These are phyloP conservation scores for Bombus pascuorum DNA, from an alignment of 1,140 invertebrate species.

Conservation along the genomic window DNA sequence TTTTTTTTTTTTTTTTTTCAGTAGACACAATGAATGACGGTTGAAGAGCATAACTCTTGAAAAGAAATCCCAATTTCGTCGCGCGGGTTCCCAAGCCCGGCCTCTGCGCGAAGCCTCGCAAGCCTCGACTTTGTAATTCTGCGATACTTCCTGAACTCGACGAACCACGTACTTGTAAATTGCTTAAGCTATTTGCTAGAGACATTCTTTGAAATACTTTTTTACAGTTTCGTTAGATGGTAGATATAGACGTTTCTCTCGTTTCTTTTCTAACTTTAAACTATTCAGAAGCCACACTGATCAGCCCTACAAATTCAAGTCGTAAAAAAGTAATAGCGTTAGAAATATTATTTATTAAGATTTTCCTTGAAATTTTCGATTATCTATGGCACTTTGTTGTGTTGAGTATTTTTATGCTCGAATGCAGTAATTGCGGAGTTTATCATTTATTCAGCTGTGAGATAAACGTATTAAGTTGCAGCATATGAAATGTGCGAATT, in stretches of 20 bases:
- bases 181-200: neutral
- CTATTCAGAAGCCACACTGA: neutral
- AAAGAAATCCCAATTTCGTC: conserved; percentile 46
- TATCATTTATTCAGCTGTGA: no score
- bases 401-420: no score
- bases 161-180: neutral
- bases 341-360: no score
- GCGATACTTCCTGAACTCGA: neutral
- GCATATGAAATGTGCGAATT: no score
- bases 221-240: no score
- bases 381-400: no score
- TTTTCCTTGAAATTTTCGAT: no score
- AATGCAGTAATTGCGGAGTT: no score
- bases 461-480: no score
- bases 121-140: conserved; percentile 21
- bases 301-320: neutral
- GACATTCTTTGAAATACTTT: neutral
- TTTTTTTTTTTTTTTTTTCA: neutral
- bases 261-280: no score
- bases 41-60: conserved; percentile 41
- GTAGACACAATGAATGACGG: conserved; percentile 46
- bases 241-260: no score
- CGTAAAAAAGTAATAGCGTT: no score
- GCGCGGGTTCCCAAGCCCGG: neutral
- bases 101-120: neutral